Conservation (phyloP, 2,113 vertebrate species). For the Poeciliopsis prolifica region DNA sequence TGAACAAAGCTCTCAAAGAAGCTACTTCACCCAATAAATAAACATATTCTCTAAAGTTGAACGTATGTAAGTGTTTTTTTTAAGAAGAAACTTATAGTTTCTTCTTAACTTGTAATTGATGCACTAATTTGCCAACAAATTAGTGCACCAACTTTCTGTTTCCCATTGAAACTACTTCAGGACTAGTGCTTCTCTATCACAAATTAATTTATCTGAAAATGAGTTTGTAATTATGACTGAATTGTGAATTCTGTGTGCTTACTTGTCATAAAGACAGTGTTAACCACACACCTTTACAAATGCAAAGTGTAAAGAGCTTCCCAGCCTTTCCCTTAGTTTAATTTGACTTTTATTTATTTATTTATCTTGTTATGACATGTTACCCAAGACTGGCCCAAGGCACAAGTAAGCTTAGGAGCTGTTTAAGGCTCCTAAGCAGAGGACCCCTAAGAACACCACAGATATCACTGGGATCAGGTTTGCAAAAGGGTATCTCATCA, state of each 20-base stretch:
- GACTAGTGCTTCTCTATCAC: not conserved
- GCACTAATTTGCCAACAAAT: not conserved
- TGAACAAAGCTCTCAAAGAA: no score
- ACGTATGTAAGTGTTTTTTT: not conserved
- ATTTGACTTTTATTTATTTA: no score
- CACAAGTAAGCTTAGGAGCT: not conserved
- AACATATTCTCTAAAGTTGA: not conserved
- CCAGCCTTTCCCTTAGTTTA: no score
- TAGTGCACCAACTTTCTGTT: not conserved
- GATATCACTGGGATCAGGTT: not conserved
- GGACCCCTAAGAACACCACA: not conserved
- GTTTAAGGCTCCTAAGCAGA: not conserved
- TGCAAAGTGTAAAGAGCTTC: no score
- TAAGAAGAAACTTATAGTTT: not conserved
- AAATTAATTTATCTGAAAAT: no score
- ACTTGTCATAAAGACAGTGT: not conserved
- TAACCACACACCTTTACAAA: not conserved
- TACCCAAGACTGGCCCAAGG: no score
- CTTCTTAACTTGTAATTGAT: no score
- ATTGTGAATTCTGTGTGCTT: no score
- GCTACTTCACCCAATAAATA: no score
- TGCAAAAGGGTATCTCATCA: not conserved
- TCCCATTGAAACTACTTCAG: not conserved
- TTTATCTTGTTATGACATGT: no score
- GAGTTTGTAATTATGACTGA: no score